Evolutionary conservation across 2,113 vertebrate genomes (phyloP).

Genomic region (Odontophorus gujanensis): DNA sequence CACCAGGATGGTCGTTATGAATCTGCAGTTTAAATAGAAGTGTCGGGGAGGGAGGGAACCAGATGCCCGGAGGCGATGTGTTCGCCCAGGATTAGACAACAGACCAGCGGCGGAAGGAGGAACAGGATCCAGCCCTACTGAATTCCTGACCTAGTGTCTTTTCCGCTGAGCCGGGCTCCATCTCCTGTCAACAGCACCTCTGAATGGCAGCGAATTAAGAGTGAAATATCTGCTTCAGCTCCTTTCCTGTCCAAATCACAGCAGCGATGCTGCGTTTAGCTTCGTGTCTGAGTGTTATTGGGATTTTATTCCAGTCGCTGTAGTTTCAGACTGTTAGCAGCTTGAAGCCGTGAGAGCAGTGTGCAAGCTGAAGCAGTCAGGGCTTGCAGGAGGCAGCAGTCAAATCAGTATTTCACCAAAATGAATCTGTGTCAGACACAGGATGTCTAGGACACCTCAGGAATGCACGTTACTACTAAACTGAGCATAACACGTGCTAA

Average conservation of each 20-base stretch:
- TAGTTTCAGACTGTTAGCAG: background rate
- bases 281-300: background rate
- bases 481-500: background rate
- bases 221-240: constrained; percentile 24
- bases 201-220: constrained; percentile 8
- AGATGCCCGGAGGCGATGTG: background rate
- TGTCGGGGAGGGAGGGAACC: background rate
- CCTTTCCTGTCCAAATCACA: background rate
- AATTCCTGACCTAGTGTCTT: constrained; percentile 5
- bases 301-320: background rate
- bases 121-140: constrained; percentile 32
- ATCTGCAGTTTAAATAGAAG: constrained; percentile 17
- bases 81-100: constrained; percentile 30
- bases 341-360: background rate
- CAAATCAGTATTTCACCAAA: background rate
- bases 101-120: constrained; percentile 5
- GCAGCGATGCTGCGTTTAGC: background rate
- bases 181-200: constrained; percentile 46
- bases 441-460: constrained; percentile 21
- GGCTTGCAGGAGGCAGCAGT: background rate
- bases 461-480: background rate
- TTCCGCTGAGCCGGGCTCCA: background rate
- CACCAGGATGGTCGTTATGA: background rate
- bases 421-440: constrained; percentile 6
- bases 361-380: background rate